Percentiles rank a stretch among this genome's conserved stretches.
Conservation (phyloP, 2,888 invertebrate species). For the Leptopilina syphax region DNA sequence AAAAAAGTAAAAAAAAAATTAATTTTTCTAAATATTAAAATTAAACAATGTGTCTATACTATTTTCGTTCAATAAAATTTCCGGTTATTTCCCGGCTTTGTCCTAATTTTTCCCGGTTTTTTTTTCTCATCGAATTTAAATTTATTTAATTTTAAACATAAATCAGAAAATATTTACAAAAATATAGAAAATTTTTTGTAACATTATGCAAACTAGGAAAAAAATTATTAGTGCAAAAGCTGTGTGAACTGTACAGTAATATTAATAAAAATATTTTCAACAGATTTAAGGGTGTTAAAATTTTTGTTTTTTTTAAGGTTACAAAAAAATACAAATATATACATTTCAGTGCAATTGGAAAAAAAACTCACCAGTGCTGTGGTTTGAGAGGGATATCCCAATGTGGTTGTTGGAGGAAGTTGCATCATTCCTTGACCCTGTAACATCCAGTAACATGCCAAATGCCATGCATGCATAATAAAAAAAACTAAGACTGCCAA, state of each 20-base stretch:
- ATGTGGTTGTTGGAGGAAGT: constrained; percentile 71
- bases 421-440: constrained; percentile 78
- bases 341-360: neutral
- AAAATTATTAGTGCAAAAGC: constrained; percentile 14
- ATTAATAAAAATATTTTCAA: constrained; percentile 14
- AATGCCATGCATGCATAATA: constrained; percentile 74
- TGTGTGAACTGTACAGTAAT: constrained; percentile 33
- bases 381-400: constrained; percentile 70
- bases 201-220: constrained; percentile 14
- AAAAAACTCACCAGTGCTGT: constrained; percentile 72
- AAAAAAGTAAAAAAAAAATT: too few relatives aligned
- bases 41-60: too few relatives aligned
- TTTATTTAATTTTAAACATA: too few relatives aligned
- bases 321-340: neutral
- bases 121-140: too few relatives aligned
- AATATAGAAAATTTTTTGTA: constrained; percentile 34
- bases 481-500: constrained; percentile 69
- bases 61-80: too few relatives aligned
- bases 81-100: too few relatives aligned
- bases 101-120: too few relatives aligned
- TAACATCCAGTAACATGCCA: constrained; percentile 75
- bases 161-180: neutral
- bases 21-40: too few relatives aligned
- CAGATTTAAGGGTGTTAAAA: constrained; percentile 17
- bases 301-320: neutral